A percentile compares a stretch with the other conserved stretches of the same genome.
phyloP scores from a whole-genome alignment of 2,113 vertebrate genomes.

The Nanorana parkeri region DNA sequence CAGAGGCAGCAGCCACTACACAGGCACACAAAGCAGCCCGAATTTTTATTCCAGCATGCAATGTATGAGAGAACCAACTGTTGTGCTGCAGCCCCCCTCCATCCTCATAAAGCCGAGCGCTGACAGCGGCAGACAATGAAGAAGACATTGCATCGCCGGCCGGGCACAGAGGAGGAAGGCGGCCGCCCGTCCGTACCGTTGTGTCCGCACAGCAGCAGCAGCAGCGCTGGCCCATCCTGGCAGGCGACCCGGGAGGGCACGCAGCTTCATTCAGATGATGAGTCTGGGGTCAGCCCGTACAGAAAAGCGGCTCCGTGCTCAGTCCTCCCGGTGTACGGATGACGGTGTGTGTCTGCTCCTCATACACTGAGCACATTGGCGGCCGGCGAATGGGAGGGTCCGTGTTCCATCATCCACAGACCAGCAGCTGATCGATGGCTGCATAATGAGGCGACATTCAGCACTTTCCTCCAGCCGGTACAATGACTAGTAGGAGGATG shows the following conservation, averaged over 20 bases:
- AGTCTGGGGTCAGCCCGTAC: conserved; percentile 52
- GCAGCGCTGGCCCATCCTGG: conserved; percentile 83
- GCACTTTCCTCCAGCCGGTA: neutral
- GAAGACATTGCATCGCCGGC: too few species aligned
- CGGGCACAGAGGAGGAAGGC: too few species aligned
- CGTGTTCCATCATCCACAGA: conserved; percentile 24
- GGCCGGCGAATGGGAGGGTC: conserved; percentile 54
- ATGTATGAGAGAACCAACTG: conserved; percentile 30
- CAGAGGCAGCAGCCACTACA: neutral
- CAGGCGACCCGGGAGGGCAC: conserved; percentile 47
- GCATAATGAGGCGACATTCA: conserved; percentile 43
- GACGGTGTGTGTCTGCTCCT: too few species aligned
- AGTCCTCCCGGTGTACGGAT: too few species aligned
- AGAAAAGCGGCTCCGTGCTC: conserved; percentile 17
- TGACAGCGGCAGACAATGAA: conserved; percentile 51
- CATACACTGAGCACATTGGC: conserved; percentile 14
- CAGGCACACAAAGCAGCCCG: neutral
- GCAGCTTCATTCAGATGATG: conserved; percentile 65
- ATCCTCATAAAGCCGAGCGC: conserved; percentile 35
- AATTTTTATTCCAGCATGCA: conserved; percentile 28
- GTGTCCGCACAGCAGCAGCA: conserved; percentile 78
- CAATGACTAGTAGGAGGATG: neutral
- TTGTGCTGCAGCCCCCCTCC: conserved; percentile 2
- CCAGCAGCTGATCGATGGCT: conserved; percentile 47
- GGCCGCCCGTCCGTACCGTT: too few species aligned